A percentile compares a stretch with the other conserved stretches of the same genome.
These are phyloP conservation scores for Acipenser transmontanus DNA, from an alignment of 2,797 vertebrate species.

Conservation along the genomic window DNA sequence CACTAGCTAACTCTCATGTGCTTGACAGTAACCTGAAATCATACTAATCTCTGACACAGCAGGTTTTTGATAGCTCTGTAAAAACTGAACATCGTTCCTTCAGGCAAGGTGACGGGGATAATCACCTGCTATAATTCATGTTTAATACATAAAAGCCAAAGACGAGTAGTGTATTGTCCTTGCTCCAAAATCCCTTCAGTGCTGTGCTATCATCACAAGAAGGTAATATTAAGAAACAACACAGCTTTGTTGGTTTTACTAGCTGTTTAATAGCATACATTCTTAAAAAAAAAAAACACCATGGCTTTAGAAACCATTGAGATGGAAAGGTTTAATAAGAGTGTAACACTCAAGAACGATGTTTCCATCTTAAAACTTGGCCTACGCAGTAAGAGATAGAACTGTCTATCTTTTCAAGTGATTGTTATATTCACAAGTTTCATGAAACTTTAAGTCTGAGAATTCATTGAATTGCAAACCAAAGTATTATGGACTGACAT, in stretches of 20 bases:
- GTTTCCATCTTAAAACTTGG: neutral
- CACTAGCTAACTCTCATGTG: conserved; percentile 26
- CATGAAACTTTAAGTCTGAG: too few species aligned
- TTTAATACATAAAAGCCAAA: conserved; percentile 75
- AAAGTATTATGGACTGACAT: too few species aligned
- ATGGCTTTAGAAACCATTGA: neutral
- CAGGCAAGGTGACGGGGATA: conserved; percentile 80
- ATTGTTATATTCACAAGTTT: too few species aligned
- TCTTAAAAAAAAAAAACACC: neutral
- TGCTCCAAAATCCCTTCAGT: conserved; percentile 49
- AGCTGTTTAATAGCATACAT: conserved; percentile 26
- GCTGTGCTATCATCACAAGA: conserved; percentile 1
- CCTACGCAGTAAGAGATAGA: neutral
- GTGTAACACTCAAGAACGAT: neutral
- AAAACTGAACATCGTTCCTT: conserved; percentile 77
- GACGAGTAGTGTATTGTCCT: conserved; percentile 58
- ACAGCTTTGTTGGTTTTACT: conserved; percentile 33
- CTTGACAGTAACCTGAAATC: conserved; percentile 57
- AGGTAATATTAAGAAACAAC: conserved; percentile 13
- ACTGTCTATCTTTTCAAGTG: too few species aligned
- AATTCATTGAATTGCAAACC: too few species aligned
- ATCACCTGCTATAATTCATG: conserved; percentile 76
- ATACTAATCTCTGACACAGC: conserved; percentile 73
- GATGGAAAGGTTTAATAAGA: neutral
- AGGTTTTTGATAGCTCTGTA: conserved; percentile 70